Percentiles rank a stretch among this genome's conserved stretches.
phyloP scores from a whole-genome alignment of 2,888 invertebrate species.

The Himalopsyche japonica region DNA sequence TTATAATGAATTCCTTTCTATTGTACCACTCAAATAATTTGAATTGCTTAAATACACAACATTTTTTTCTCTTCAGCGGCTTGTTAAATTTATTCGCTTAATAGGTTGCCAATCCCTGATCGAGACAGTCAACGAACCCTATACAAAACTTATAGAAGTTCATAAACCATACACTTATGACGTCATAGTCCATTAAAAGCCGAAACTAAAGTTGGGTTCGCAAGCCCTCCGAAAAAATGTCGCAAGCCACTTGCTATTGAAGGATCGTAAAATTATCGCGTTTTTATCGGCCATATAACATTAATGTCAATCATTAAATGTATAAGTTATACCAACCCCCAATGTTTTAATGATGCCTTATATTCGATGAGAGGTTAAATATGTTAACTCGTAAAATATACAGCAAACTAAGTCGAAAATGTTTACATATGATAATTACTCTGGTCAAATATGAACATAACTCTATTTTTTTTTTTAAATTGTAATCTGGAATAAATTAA shows the following conservation, averaged over 20 bases:
- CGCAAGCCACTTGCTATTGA: neutral
- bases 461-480: too few species aligned
- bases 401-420: neutral
- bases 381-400: neutral
- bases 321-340: neutral
- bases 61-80: too few species aligned
- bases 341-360: too few species aligned
- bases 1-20: too few species aligned
- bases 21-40: too few species aligned
- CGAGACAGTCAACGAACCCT: conserved; percentile 33
- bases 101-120: neutral
- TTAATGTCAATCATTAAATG: neutral
- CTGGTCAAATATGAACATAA: too few species aligned
- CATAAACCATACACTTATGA: conserved; percentile 14
- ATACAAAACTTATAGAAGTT: conserved; percentile 7
- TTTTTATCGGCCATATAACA: neutral
- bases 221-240: neutral
- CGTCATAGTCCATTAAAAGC: neutral
- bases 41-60: too few species aligned
- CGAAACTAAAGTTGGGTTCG: neutral
- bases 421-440: neutral
- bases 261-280: neutral
- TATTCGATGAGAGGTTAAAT: neutral
- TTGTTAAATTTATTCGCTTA: too few species aligned
- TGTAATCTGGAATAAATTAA: too few species aligned